A percentile compares a stretch with the other conserved stretches of the same genome.
Evolutionary conservation across 2,888 invertebrate species (phyloP).

Genomic region (Liodrosophila aerea): DNA sequence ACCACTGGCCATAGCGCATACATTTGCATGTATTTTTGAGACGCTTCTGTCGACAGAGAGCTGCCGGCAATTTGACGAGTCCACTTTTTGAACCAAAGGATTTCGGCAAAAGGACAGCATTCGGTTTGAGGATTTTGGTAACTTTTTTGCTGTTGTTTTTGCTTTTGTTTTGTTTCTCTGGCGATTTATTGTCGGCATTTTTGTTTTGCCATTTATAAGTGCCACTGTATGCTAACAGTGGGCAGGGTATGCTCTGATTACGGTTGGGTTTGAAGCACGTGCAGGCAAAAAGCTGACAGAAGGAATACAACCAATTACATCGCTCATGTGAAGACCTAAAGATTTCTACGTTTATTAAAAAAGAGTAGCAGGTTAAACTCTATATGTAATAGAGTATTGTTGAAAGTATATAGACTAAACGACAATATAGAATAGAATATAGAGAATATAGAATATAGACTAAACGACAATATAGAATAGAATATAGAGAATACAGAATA

Average conservation of each 20-base stretch:
- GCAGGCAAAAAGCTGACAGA: neutral
- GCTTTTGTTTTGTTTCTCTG: conserved; percentile 30
- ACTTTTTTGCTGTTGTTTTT: conserved; percentile 1
- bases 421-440: too few relatives aligned
- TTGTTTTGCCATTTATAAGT: conserved; percentile 40
- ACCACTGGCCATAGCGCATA: conserved; percentile 46
- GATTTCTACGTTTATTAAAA: too few relatives aligned
- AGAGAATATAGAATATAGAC: too few relatives aligned
- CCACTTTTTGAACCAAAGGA: conserved; percentile 39
- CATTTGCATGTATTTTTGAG: conserved; percentile 68
- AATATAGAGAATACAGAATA: too few relatives aligned
- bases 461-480: too few relatives aligned
- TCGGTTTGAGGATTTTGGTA: neutral
- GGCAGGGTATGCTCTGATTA: neutral
- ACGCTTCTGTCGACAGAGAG: conserved; percentile 36
- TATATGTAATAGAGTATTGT: too few relatives aligned
- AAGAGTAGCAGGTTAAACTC: too few relatives aligned
- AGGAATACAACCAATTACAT: too few relatives aligned
- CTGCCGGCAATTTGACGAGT: conserved; percentile 63
- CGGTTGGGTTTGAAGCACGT: neutral
- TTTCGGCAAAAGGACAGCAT: neutral
- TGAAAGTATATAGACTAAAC: too few relatives aligned
- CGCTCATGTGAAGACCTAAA: too few relatives aligned
- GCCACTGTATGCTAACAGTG: conserved; percentile 10
- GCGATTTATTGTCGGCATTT: conserved; percentile 47